Conservation (phyloP, 37 sponge, comb jelly and placozoan genomes). For the Dysidea cf. avara region DNA sequence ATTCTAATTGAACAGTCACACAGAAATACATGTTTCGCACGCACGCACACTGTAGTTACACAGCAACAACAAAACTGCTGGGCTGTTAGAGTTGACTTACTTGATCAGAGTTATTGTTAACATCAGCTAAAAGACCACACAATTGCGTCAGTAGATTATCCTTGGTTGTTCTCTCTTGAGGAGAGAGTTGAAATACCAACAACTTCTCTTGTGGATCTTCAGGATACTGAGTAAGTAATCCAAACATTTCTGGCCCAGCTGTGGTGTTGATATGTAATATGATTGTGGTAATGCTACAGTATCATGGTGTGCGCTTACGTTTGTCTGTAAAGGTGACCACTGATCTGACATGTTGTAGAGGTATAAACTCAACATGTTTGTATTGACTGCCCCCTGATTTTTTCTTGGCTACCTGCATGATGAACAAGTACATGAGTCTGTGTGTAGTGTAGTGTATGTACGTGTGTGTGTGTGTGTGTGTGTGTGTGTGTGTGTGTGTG, state of each 20-base stretch:
- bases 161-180: slow-evolving; percentile 3
- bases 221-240: slow-evolving; percentile 65
- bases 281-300: too few species aligned
- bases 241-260: slow-evolving; percentile 58
- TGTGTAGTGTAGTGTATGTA: neutral
- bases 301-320: too few species aligned
- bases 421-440: slow-evolving; percentile 10
- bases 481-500: neutral
- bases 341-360: too few species aligned
- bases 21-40: too few species aligned
- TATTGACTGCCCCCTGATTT: too few species aligned
- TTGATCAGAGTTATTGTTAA: slow-evolving; percentile 44
- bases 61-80: too few species aligned
- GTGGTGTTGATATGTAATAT: too few species aligned
- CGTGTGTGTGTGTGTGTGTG: neutral
- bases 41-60: too few species aligned
- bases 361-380: too few species aligned
- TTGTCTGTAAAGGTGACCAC: too few species aligned
- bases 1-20: neutral
- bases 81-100: too few species aligned
- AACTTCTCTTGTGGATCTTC: slow-evolving; percentile 76
- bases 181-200: slow-evolving; percentile 46
- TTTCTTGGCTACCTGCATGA: too few species aligned
- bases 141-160: slow-evolving; percentile 4
- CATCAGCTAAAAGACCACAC: slow-evolving; percentile 46